Evolutionary conservation across 2,113 vertebrate species (phyloP), one percentile per base, ranked within the genome.

Genomic region (Theropithecus gelada): DNA sequence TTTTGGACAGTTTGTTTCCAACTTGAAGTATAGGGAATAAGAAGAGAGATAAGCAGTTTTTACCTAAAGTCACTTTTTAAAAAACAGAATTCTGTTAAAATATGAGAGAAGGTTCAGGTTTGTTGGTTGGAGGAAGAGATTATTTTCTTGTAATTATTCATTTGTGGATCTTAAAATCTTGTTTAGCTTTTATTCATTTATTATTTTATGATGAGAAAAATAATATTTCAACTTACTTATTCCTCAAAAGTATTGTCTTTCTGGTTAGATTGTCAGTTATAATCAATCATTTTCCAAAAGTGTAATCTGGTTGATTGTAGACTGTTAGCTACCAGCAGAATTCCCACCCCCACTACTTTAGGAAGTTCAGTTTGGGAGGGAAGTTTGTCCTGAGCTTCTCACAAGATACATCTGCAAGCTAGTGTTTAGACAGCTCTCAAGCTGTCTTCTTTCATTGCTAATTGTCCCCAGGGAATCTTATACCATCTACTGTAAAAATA

Each of bases 151-250:
- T 78, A 55, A 90, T 86, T 57, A 70, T 76, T 82, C 43, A 91
- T 30, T 85, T 85, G 72, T 59, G 40, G 23, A 43, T 48, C 61
- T 83, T 81, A 52, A 90, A 48, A 82, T 70, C 27, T 45, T 90
- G 10, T 82, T 25, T 82, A 66, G 45, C 23, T 61, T 95, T 93
- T 78, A 92, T 76, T 92, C 22, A 27, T 92, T 92, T 85, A 59
- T 84, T 84, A 57, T 87, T 88, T 85, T 94, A 86, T 94, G 20
- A 72, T 90, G 57, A 75, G 52, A 96, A 97, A 86, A 92, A 84
- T 90, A 59, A 48, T 66, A 72, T 79, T 94, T 92, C 30, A 55
- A 4, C 78, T 94, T 83, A 93, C 64, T 68, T 38, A 92, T 85
- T 92, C 17, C 64, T 80, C 13, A 18, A 64, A 84, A 66, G 8